phyloP scores from a whole-genome alignment of 1,140 invertebrate genomes.

The Bombus superbus region DNA sequence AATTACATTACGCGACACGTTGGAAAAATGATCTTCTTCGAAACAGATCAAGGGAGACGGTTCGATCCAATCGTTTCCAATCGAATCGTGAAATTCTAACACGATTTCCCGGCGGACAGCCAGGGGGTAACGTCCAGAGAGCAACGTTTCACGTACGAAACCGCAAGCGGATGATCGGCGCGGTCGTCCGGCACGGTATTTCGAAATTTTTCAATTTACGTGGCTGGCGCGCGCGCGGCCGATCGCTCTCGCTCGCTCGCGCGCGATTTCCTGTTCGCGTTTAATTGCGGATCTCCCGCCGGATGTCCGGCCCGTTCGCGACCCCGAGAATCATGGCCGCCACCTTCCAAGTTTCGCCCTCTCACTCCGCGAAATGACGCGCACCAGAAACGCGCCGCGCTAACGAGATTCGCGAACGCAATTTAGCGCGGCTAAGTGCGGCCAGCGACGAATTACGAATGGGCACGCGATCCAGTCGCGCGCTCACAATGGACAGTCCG shows the following conservation, averaged over 20 bases:
- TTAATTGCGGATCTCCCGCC: constrained; percentile 50
- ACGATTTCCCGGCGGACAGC: constrained; percentile 13
- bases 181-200: constrained; percentile 34
- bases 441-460: constrained; percentile 64
- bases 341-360: constrained; percentile 44
- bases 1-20: not conserved
- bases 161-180: constrained; percentile 46
- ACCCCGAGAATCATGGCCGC: constrained; percentile 8
- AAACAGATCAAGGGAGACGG: constrained; percentile 5
- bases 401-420: constrained; percentile 69
- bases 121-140: not conserved
- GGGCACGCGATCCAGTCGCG: constrained; percentile 48
- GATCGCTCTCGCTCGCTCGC: constrained; percentile 4
- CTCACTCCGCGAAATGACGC: constrained; percentile 42
- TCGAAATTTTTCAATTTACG: constrained; percentile 53
- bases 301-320: constrained; percentile 18
- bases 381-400: constrained; percentile 46
- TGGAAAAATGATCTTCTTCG: constrained; percentile 8
- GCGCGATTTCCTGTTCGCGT: constrained; percentile 32
- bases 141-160: constrained; percentile 31
- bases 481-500: constrained; percentile 26
- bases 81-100: constrained; percentile 35
- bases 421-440: constrained; percentile 68
- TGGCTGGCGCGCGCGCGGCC: not conserved
- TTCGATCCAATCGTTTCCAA: constrained; percentile 37